These are phyloP conservation scores for Aphis craccivora DNA, from an alignment of 1,140 invertebrate genomes.

Conservation along the genomic window DNA sequence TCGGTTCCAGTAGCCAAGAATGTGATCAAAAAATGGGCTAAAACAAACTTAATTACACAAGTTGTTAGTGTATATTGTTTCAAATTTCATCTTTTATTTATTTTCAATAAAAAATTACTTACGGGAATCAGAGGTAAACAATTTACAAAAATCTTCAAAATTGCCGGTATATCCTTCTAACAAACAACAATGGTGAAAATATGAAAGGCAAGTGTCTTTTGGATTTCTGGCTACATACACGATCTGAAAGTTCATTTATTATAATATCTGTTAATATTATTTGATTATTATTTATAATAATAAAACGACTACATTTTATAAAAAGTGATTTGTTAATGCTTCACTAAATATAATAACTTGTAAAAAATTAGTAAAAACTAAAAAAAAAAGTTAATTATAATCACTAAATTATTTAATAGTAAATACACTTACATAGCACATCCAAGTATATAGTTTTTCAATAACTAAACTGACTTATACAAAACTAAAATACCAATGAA, in stretches of 20 bases:
- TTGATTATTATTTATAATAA: background rate
- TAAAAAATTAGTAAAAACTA: no score
- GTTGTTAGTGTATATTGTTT: background rate
- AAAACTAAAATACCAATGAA: no score
- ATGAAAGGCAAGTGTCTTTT: constrained; percentile 81
- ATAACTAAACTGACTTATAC: no score
- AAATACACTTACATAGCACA: no score
- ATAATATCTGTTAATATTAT: background rate
- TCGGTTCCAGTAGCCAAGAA: constrained; percentile 74
- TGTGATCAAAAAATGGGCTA: constrained; percentile 76
- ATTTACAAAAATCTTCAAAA: constrained; percentile 72
- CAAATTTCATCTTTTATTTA: background rate
- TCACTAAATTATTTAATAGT: no score
- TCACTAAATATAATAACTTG: background rate
- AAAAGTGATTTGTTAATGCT: background rate
- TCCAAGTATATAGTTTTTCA: no score
- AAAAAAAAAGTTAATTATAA: no score
- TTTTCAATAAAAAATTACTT: background rate
- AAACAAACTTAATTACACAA: constrained; percentile 67
- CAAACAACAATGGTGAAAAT: constrained; percentile 75
- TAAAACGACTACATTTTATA: background rate
- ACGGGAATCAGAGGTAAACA: constrained; percentile 71
- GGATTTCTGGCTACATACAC: constrained; percentile 82
- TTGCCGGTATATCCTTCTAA: constrained; percentile 70
- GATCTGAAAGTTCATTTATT: constrained; percentile 68